Conservation (phyloP, 2,888 invertebrate species). For the Plemyria rubiginata region DNA sequence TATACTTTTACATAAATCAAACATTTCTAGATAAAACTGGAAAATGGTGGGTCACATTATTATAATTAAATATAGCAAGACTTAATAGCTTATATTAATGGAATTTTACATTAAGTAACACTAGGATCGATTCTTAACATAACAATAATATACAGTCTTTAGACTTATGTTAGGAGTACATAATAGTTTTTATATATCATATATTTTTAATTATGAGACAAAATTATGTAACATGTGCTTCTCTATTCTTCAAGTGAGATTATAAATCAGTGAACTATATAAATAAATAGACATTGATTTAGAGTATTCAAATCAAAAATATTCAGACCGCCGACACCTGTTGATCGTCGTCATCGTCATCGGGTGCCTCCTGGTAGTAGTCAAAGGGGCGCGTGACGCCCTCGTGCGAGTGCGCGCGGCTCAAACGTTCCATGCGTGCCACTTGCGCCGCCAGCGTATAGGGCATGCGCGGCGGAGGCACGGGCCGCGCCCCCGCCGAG, state of each 20-base stretch:
- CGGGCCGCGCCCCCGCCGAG: slow-evolving; percentile 89
- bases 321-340: slow-evolving; percentile 81
- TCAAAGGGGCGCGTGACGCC: slow-evolving; percentile 91
- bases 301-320: slow-evolving; percentile 61
- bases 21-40: slow-evolving; percentile 81
- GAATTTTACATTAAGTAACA: slow-evolving; percentile 82
- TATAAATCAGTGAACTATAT: slow-evolving; percentile 77
- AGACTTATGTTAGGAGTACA: slow-evolving; percentile 81
- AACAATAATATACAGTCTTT: slow-evolving; percentile 83
- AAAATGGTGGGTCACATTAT: slow-evolving; percentile 83
- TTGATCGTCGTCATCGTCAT: slow-evolving; percentile 82
- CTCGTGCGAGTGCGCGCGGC: slow-evolving; percentile 94
- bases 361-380: slow-evolving; percentile 85
- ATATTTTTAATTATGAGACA: slow-evolving; percentile 58
- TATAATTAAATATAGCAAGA: slow-evolving; percentile 66
- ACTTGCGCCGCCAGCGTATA: slow-evolving; percentile 95
- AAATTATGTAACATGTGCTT: slow-evolving; percentile 79
- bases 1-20: slow-evolving; percentile 69
- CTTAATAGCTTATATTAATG: slow-evolving; percentile 72
- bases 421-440: slow-evolving; percentile 92
- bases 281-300: slow-evolving; percentile 70
- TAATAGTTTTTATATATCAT: slow-evolving; percentile 65
- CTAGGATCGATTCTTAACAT: slow-evolving; percentile 72
- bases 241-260: slow-evolving; percentile 82
- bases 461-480: slow-evolving; percentile 88